A percentile compares a stretch with the other conserved stretches of the same genome.
phyloP scores from a whole-genome alignment of 2,113 vertebrate genomes.

The Sinosuthora webbiana region DNA sequence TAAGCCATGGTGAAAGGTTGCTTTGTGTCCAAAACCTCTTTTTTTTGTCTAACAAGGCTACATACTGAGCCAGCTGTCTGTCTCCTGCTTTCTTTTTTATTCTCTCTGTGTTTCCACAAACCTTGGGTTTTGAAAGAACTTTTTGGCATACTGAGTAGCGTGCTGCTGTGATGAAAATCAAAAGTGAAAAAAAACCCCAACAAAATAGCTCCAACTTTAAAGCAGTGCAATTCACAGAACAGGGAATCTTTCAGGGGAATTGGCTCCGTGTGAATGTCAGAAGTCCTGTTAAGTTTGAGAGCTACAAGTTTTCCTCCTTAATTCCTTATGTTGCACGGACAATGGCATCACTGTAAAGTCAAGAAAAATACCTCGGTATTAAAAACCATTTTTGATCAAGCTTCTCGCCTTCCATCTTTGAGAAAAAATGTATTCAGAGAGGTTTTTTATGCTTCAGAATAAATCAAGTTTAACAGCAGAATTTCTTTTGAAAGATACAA shows the following conservation, averaged over 20 bases:
- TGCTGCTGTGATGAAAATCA: conserved; percentile 52
- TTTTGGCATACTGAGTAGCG: conserved; percentile 34
- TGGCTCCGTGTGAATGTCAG: conserved; percentile 10
- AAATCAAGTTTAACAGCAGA: conserved; percentile 30
- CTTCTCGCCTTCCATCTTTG: not conserved
- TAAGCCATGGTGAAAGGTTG: conserved; percentile 22
- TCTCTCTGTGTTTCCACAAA: conserved; percentile 42
- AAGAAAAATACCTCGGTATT: not conserved
- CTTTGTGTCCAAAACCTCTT: conserved; percentile 31
- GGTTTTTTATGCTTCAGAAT: not conserved
- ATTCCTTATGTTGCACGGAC: conserved; percentile 30
- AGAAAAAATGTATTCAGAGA: conserved; percentile 28
- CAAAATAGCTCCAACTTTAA: not conserved
- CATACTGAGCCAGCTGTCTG: conserved; percentile 37
- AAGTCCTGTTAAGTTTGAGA: conserved; percentile 44
- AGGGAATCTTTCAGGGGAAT: conserved; percentile 39
- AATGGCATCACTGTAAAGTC: conserved; percentile 37
- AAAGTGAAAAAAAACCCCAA: not conserved
- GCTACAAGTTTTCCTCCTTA: conserved; percentile 48
- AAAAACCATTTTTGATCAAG: conserved; percentile 3
- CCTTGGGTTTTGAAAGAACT: conserved; percentile 24
- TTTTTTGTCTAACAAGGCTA: conserved; percentile 44
- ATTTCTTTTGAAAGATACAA: conserved; percentile 51
- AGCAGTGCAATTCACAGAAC: conserved; percentile 17
- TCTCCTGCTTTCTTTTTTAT: conserved; percentile 26